These are phyloP conservation scores for Anomalospiza imberbis DNA, from an alignment of 2,797 vertebrate species.

Conservation along the genomic window DNA sequence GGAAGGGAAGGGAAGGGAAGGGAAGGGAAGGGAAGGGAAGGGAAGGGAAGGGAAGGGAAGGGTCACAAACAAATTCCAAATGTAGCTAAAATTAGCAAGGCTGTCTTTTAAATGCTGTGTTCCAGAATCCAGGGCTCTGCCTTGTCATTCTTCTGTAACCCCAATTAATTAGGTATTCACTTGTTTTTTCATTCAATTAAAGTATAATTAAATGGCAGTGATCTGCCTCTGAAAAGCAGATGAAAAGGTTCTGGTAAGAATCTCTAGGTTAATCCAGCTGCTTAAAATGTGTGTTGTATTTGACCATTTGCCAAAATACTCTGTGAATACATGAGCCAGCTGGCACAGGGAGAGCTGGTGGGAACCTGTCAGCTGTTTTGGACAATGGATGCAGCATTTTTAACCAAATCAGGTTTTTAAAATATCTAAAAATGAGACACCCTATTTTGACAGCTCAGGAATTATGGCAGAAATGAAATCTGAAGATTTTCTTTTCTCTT, in stretches of 20 bases:
- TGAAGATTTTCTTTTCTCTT: neutral
- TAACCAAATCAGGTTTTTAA: constrained; percentile 52
- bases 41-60: neutral
- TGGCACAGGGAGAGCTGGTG: constrained; percentile 54
- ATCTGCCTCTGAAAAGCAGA: constrained; percentile 73
- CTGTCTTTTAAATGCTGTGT: neutral
- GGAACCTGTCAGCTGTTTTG: constrained; percentile 71
- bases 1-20: neutral
- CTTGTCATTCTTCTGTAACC: constrained; percentile 25
- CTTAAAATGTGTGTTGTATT: constrained; percentile 75
- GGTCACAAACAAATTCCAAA: neutral
- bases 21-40: neutral
- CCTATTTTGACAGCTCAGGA: constrained; percentile 2
- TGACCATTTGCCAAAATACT: constrained; percentile 73
- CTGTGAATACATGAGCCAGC: constrained; percentile 70
- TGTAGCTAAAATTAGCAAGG: constrained; percentile 10
- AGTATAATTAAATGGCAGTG: constrained; percentile 66
- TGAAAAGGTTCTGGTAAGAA: constrained; percentile 73
- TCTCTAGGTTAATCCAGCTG: constrained; percentile 77
- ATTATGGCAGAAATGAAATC: constrained; percentile 24
- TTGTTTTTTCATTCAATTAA: constrained; percentile 69
- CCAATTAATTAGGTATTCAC: constrained; percentile 62
- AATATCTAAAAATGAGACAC: constrained; percentile 50
- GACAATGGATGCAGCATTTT: constrained; percentile 51
- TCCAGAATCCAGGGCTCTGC: constrained; percentile 11